Evolutionary conservation across 2,113 vertebrate genomes (phyloP).

Genomic region (Lathamus discolor): DNA sequence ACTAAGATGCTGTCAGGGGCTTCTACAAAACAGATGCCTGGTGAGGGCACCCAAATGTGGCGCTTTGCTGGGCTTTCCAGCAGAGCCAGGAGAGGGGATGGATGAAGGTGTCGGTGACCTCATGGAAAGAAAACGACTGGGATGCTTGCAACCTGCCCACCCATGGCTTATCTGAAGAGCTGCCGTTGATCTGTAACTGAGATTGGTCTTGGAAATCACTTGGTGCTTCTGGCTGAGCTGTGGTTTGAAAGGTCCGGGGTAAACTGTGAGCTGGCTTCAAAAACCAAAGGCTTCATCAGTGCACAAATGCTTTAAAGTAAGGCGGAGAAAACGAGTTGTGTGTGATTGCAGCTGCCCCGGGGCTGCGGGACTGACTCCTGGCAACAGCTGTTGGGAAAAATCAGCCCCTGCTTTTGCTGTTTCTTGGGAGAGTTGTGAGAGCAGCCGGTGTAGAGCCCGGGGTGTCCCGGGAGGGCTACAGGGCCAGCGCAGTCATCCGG

Average conservation of each 20-base stretch:
- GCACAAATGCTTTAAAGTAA: neutral
- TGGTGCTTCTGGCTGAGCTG: fast-evolving
- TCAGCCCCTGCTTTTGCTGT: neutral
- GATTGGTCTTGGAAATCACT: neutral
- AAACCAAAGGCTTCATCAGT: neutral
- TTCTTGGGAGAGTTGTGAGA: fast-evolving
- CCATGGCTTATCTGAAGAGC: neutral
- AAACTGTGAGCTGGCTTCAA: neutral
- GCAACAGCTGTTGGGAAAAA: neutral
- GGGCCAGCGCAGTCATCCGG: neutral
- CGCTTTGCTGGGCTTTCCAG: neutral
- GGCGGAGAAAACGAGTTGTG: neutral
- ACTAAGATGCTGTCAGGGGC: neutral
- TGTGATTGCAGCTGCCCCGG: neutral
- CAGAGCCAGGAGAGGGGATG: neutral
- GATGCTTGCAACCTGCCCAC: neutral
- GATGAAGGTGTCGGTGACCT: fast-evolving
- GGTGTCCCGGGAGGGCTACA: neutral
- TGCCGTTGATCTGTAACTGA: neutral
- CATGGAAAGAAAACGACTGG: neutral
- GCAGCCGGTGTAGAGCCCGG: fast-evolving
- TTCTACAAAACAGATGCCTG: neutral
- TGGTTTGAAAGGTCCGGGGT: neutral
- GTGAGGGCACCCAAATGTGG: fast-evolving
- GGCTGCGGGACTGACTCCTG: neutral